These are phyloP conservation scores for Propithecus perrieri DNA, from an alignment of 2,797 vertebrate species.

Conservation along the genomic window DNA sequence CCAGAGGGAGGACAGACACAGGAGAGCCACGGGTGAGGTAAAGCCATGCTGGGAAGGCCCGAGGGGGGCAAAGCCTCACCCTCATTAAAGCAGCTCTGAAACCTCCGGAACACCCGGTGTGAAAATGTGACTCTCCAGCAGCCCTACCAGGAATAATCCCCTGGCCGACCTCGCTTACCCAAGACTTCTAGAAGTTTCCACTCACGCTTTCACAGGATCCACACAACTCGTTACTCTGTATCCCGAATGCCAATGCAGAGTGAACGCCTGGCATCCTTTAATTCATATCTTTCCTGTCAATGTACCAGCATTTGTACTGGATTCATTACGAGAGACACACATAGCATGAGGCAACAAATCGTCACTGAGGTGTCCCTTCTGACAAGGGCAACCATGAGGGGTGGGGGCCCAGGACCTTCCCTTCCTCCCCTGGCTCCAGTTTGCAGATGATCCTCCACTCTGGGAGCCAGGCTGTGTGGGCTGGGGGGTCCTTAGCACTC, in stretches of 20 bases:
- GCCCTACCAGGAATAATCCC: neutral
- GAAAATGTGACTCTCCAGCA: neutral
- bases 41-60: too few relatives aligned
- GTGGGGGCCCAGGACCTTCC: slow-evolving; percentile 20
- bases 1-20: neutral
- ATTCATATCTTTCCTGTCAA: slow-evolving; percentile 40
- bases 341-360: slow-evolving; percentile 43
- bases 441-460: slow-evolving; percentile 34
- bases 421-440: slow-evolving; percentile 61
- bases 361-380: slow-evolving; percentile 56
- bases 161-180: neutral
- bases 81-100: neutral
- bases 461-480: neutral
- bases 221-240: neutral
- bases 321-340: slow-evolving; percentile 61
- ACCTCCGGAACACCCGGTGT: neutral
- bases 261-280: slow-evolving; percentile 32
- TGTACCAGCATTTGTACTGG: slow-evolving; percentile 2
- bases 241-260: neutral
- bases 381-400: neutral
- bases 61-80: fast-evolving
- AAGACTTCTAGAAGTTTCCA: slow-evolving; percentile 39
- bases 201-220: neutral
- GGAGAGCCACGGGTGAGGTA: too few relatives aligned
- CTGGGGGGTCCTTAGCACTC: neutral